Percentiles rank a stretch among this genome's conserved stretches.
phyloP scores from a whole-genome alignment of 2,113 vertebrate genomes.

The Tenrec ecaudatus region DNA sequence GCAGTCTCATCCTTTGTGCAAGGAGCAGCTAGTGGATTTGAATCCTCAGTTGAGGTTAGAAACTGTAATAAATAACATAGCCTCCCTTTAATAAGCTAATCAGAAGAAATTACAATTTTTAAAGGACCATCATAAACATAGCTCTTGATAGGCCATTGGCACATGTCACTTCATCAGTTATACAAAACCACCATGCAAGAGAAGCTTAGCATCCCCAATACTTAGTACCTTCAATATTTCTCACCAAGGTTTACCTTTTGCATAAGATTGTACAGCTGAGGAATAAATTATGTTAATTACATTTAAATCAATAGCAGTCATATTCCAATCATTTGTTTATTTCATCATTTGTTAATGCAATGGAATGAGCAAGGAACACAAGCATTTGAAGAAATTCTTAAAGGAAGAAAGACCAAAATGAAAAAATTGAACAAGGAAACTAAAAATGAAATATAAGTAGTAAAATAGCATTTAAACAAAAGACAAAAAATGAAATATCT shows the following conservation, averaged over 20 bases:
- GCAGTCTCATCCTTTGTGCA: too few species aligned
- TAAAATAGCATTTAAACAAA: background rate
- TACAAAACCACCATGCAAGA: background rate
- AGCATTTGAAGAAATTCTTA: background rate
- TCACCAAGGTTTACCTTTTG: background rate
- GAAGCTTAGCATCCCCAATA: background rate
- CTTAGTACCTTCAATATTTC: background rate
- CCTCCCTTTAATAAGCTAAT: background rate
- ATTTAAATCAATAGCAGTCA: background rate
- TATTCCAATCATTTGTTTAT: background rate
- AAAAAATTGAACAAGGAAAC: background rate
- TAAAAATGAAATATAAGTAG: background rate
- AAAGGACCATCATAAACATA: background rate
- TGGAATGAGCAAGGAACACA: background rate
- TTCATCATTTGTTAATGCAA: background rate
- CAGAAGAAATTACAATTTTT: slow-evolving; percentile 22
- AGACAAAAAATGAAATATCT: background rate
- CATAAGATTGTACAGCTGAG: background rate
- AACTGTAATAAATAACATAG: background rate
- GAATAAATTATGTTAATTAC: slow-evolving; percentile 20
- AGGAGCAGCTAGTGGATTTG: too few species aligned
- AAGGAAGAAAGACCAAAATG: background rate
- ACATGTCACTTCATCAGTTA: background rate
- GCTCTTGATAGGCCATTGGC: slow-evolving; percentile 25
- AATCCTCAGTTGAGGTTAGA: too few species aligned